Evolutionary conservation across 1,140 invertebrate species (phyloP), one percentile per base, ranked within the genome.

Genomic region (Drosophila nigromelanica): DNA sequence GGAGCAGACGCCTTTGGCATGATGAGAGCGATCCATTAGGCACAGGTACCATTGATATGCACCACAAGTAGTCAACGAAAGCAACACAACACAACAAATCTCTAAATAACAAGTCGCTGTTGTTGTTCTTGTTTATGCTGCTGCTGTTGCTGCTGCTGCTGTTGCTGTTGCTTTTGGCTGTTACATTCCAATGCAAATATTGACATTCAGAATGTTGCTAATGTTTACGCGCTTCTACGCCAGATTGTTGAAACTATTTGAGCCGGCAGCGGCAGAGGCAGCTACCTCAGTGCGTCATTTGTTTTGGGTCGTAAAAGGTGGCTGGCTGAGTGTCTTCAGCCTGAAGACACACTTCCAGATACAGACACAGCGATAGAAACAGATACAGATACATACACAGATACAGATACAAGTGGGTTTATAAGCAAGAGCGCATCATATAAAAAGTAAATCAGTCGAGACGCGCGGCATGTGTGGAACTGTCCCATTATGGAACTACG

Each of bases 111-210:
- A 27, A 27, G 27, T 27, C 27, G 27, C 27, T 6, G 33, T 35
- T 35, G 33, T 35, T 35, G 33, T 35, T 33, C 30, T 33, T 33
- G 21, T 24, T 24, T 24, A 18, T 47, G 50, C 11, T 6, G 33
- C 7, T 35, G 33, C 6, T 33, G 30, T 33, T 40, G 51, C 27
- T n/a, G n/a, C n/a, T 5, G 30, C 6, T 33, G 30, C 5, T 35
- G 33, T 3, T 43, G 45, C 24, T 59, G 74, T 47, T 78, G 24
- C 39, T 72, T 55, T 61, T 69, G 62, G 69, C 76, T 79, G 74
- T 72, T 75, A 68, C 61, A 67, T 48, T 72, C 76, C 83, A 70
- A 83, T 76, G 79, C 83, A 87, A 87, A 87, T 87, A 87, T 87
- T 87, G 73, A 87, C 83, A 70, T 47, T 74, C 62, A 66, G 47